These are phyloP conservation scores for Cotesia congregata DNA, from an alignment of 2,888 invertebrate genomes.

Conservation along the genomic window DNA sequence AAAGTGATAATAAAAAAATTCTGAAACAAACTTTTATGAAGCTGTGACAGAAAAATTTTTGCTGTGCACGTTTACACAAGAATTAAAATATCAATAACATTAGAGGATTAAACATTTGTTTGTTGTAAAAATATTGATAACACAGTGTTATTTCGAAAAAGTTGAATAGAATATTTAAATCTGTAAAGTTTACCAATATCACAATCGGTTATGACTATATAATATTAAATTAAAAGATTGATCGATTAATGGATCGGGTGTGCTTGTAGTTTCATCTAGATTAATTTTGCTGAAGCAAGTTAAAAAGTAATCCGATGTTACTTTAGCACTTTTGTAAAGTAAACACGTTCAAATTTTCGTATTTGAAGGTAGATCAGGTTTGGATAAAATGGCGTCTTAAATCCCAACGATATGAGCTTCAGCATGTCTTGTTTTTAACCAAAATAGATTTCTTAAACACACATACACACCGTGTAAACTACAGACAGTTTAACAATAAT, in stretches of 20 bases:
- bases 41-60: too few species aligned
- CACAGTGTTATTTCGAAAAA: background rate
- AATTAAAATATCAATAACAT: too few species aligned
- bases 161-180: background rate
- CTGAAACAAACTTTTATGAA: too few species aligned
- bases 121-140: too few species aligned
- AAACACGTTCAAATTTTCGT: constrained; percentile 66
- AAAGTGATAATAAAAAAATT: too few species aligned
- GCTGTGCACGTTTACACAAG: too few species aligned
- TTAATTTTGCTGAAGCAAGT: background rate
- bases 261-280: background rate
- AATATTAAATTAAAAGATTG: background rate
- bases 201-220: background rate
- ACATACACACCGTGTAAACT: background rate
- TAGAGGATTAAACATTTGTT: too few species aligned
- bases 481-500: background rate
- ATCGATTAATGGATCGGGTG: background rate
- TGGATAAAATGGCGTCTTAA: constrained; percentile 66
- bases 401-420: constrained; percentile 46
- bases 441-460: constrained; percentile 12
- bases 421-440: constrained; percentile 2
- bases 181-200: background rate
- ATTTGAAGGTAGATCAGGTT: constrained; percentile 66
- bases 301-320: background rate
- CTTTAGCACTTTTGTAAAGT: constrained; percentile 24